Evolutionary conservation across 2,888 invertebrate species (phyloP), one percentile per base, ranked within the genome.

Genomic region (Aspidapion aeneum): DNA sequence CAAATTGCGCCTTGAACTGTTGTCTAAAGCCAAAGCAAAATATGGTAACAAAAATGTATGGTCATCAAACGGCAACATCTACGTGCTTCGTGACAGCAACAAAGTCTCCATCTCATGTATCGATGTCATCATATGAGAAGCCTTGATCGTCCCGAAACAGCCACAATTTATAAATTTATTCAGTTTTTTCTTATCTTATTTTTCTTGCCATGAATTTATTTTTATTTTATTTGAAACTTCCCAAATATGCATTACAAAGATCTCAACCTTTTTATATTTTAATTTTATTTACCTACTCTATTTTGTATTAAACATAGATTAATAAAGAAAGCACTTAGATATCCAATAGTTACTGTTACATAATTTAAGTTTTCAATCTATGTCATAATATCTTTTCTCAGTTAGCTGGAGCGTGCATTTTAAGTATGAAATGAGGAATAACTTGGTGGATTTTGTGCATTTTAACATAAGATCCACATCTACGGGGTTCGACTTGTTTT

Each of bases 401-500:
- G n/a, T n/a, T n/a, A 12, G 35, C 35, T 12, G 12, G 35, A 12
- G 35, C 35, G 35, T 35, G 35, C 35, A 35, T 35, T 7, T 35
- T 35, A 35, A 35, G 35, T 12, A 12, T 12, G 12, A 35, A 3
- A 35, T 35, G 35, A 35, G 12, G 35, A 35, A 35, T 35, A 35
- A 35, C 35, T 12, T 35, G 3, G 35, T 35, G 3, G 35, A 20
- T 35, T 60, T 60, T 22, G 60, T 55, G 2, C 60, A 60, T 55
- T 55, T 60, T 60, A 55, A 60, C 19, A 55, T 55, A 18, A 21
- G 55, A 35, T 60, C 60, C 12, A 20, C 50, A 1, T 48, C 49
- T 16, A 60, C 55, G 1, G 55, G 21, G 5, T 55, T 55, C 49
- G 50, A 60, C 20, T 1, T 60, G 18, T 60, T 60, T 60, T 48